Evolutionary conservation across 2,888 invertebrate species (phyloP).

Genomic region (Netelia virgata): DNA sequence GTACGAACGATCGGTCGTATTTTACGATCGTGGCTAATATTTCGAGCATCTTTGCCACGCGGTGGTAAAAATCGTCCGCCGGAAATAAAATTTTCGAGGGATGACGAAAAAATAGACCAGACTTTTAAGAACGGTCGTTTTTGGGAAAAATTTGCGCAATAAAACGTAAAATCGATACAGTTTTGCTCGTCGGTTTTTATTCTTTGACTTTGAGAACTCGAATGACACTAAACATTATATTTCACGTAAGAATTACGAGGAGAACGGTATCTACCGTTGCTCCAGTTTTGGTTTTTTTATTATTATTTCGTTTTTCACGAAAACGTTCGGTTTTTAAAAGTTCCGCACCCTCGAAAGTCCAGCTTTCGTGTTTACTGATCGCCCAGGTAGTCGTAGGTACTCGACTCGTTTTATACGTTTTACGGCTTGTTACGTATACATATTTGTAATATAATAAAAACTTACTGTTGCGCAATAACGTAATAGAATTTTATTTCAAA

Average conservation of each 20-base stretch:
- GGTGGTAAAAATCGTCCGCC: constrained; percentile 7
- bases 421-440: neutral
- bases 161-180: constrained; percentile 70
- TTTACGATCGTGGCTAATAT: constrained; percentile 63
- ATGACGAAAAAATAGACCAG: constrained; percentile 49
- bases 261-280: constrained; percentile 74
- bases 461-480: constrained; percentile 31
- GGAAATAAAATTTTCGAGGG: neutral
- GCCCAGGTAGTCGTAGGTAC: constrained; percentile 16
- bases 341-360: neutral
- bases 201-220: constrained; percentile 31
- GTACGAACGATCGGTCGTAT: constrained; percentile 75
- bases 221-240: constrained; percentile 50
- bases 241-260: constrained; percentile 71
- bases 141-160: constrained; percentile 57
- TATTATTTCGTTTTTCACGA: constrained; percentile 71
- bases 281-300: constrained; percentile 75
- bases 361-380: neutral
- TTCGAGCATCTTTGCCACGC: neutral
- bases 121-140: constrained; percentile 29
- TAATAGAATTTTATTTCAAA: constrained; percentile 41
- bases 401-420: neutral
- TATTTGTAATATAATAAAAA: constrained; percentile 19
- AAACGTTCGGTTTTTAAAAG: constrained; percentile 47
- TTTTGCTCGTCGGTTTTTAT: constrained; percentile 51